Evolutionary conservation across 1,140 invertebrate species (phyloP), one percentile per base, ranked within the genome.

Genomic region (Drosophila triauraria): DNA sequence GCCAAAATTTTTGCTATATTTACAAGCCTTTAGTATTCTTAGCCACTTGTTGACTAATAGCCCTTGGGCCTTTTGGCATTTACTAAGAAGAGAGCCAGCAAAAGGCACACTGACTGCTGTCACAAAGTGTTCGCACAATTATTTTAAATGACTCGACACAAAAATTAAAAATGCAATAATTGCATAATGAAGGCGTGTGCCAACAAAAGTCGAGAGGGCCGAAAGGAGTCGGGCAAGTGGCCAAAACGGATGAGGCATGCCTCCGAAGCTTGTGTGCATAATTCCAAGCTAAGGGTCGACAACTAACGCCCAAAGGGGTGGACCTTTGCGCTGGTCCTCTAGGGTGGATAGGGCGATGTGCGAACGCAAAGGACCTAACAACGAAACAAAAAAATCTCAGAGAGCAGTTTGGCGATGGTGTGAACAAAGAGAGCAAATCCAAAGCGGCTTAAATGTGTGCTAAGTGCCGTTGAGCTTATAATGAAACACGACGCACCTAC

Each of bases 401-500:
- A 42, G 30, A 59, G 60, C 20, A 58, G 44, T 50, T 56, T 42
- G 50, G 30, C 15, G 13, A 17, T 68, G 69, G 46, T 61, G 70
- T 56, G 70, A 57, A 80, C 47, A 47, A 75, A 58, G 68, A 53
- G 42, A 68, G 48, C 60, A 76, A 86, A 79, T 82, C 77, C 64
- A 88, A 87, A 87, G 80, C 84, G 71, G 84, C 80, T 87, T 87
- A 87, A 88, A 87, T 78, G 84, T 80, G 84, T 88, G 80, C 83
- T 78, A 88, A 87, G 84, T 88, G 78, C 59, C 75, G 80, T 88
- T 87, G 84, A 88, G 84, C 84, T 84, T 80, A 81, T 87, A 87
- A 87, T 84, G 84, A 78, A 86, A 83, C 80, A 64, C 59, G 30
- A 57, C 17, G 35, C 53, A 58, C 27, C 32, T 35, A 48, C 32